These are phyloP conservation scores for Resseliella maxima DNA, from an alignment of 2,888 invertebrate species.

Conservation along the genomic window DNA sequence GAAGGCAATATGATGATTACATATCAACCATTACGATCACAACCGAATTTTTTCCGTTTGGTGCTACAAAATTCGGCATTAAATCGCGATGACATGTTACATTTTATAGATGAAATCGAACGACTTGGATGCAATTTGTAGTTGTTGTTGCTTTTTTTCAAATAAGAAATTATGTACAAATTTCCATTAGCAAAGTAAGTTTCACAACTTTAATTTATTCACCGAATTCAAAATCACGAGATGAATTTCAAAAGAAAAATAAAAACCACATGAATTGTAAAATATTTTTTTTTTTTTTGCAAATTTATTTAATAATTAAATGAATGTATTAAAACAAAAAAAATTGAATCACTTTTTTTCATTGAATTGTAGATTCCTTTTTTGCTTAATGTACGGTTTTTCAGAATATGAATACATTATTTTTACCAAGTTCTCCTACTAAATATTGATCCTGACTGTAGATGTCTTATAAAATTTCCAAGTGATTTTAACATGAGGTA, in stretches of 20 bases:
- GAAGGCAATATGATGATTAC: conserved; percentile 96
- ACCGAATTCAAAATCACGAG: too few relatives aligned
- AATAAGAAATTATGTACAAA: conserved; percentile 24
- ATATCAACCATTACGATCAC: conserved; percentile 87
- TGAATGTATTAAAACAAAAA: too few relatives aligned
- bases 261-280: not conserved
- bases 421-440: not conserved
- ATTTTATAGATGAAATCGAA: conserved; percentile 89
- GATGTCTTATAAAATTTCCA: not conserved
- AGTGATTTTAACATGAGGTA: not conserved
- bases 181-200: conserved; percentile 32
- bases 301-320: too few relatives aligned
- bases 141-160: not conserved
- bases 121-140: conserved; percentile 80
- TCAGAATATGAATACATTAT: not conserved
- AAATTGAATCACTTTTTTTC: too few relatives aligned
- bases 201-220: not conserved
- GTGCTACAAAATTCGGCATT: conserved; percentile 92
- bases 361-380: too few relatives aligned
- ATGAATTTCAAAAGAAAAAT: not conserved
- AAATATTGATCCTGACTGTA: not conserved
- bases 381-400: not conserved
- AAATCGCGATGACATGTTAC: conserved; percentile 84
- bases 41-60: conserved; percentile 95
- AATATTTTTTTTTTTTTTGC: too few relatives aligned